Percentiles rank a stretch among this genome's conserved stretches.
Conservation (phyloP, 2,113 vertebrate genomes). For the Grantiella picta region DNA sequence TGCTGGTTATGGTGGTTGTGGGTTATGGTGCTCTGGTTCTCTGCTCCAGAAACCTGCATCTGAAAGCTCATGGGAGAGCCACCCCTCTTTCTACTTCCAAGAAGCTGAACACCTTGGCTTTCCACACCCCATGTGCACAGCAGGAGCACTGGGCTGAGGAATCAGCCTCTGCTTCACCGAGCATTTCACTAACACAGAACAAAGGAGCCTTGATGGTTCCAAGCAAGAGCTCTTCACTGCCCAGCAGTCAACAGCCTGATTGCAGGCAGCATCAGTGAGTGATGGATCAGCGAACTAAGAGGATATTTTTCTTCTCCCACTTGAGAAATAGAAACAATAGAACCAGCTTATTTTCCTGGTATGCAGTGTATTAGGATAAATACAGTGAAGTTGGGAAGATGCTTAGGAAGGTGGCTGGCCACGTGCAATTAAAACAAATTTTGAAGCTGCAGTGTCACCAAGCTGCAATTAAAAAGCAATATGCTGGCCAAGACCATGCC, state of each 20-base stretch:
- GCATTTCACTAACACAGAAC: neutral
- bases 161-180: neutral
- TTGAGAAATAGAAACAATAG: neutral
- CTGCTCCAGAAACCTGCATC: neutral
- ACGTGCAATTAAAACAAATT: neutral
- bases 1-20: too few relatives aligned
- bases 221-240: neutral
- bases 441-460: neutral
- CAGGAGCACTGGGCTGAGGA: accelerated
- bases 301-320: neutral
- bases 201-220: neutral
- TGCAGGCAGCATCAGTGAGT: neutral
- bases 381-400: neutral
- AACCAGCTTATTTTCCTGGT: neutral
- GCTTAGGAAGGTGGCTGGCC: neutral
- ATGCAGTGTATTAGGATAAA: neutral
- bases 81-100: neutral
- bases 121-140: neutral
- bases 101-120: neutral
- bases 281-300: neutral
- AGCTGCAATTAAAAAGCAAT: neutral
- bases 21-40: neutral
- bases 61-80: neutral
- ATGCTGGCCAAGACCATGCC: neutral
- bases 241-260: neutral